These are phyloP conservation scores for Paramacrobiotus metropolitanus DNA, from an alignment of 1,140 invertebrate genomes.

Conservation along the genomic window DNA sequence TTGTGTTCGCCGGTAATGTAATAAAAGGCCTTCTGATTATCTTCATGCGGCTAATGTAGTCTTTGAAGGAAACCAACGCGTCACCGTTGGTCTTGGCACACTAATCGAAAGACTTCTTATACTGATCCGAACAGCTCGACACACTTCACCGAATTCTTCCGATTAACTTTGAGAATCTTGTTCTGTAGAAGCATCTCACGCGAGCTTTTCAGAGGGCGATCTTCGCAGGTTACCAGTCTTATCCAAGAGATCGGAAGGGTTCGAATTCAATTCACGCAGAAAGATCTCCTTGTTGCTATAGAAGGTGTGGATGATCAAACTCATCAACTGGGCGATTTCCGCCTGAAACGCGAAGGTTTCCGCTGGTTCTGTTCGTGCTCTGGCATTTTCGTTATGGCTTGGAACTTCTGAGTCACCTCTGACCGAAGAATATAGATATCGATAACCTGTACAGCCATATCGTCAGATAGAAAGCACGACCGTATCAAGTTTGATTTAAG, in stretches of 20 bases:
- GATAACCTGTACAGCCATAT: too few species aligned
- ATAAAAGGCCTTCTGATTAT: constrained; percentile 91
- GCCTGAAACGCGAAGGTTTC: not conserved
- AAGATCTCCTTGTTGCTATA: not conserved
- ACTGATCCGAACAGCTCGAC: constrained; percentile 92
- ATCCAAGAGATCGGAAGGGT: not conserved
- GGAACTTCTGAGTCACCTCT: too few species aligned
- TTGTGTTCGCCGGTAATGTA: constrained; percentile 90
- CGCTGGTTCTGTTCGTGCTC: constrained; percentile 3
- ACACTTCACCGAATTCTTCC: constrained; percentile 96
- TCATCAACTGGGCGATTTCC: not conserved
- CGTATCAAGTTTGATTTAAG: too few species aligned
- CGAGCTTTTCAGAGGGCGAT: constrained; percentile 90
- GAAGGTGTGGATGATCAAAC: not conserved
- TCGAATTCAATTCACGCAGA: not conserved
- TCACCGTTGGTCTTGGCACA: constrained; percentile 93
- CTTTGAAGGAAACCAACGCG: constrained; percentile 90
- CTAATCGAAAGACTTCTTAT: constrained; percentile 96
- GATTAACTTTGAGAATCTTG: constrained; percentile 90
- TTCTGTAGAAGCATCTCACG: constrained; percentile 97
- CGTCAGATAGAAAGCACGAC: too few species aligned
- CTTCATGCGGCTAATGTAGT: constrained; percentile 93
- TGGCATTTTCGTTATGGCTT: constrained; percentile 16
- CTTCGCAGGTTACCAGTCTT: too few species aligned
- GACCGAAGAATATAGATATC: too few species aligned